Conservation (phyloP, 2,888 invertebrate species). For the Marasmarcha lunaedactyla region DNA sequence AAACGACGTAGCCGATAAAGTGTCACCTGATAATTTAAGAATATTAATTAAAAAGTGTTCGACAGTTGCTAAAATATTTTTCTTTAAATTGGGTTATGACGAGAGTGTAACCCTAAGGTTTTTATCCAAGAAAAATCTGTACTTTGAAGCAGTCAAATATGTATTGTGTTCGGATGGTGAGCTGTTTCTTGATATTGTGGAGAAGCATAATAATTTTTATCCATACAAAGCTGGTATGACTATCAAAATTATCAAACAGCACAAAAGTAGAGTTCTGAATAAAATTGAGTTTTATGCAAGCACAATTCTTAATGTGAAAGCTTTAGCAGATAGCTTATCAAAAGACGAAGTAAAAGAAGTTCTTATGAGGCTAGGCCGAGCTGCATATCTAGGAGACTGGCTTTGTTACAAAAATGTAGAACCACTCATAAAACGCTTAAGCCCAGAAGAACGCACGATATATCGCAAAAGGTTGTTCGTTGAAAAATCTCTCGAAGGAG, state of each 20-base stretch:
- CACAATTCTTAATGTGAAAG: constrained; percentile 17
- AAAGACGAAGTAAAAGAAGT: constrained; percentile 20
- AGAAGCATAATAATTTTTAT: constrained; percentile 16
- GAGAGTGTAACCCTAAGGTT: constrained; percentile 18
- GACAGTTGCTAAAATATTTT: constrained; percentile 28
- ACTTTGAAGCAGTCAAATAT: constrained; percentile 25
- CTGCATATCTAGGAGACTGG: constrained; percentile 16
- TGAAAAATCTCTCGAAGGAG: constrained; percentile 18
- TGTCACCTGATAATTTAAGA: constrained; percentile 30
- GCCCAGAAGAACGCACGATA: constrained; percentile 15
- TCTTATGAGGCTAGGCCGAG: constrained; percentile 18
- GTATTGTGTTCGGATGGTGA: constrained; percentile 27
- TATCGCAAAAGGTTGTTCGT: constrained; percentile 25
- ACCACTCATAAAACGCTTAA: constrained; percentile 20
- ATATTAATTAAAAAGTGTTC: constrained; percentile 32
- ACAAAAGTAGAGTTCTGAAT: constrained; percentile 16
- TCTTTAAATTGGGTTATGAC: constrained; percentile 20
- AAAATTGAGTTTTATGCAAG: constrained; percentile 22
- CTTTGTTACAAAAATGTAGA: constrained; percentile 20
- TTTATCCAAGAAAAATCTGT: constrained; percentile 17
- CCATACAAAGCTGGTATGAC: constrained; percentile 9
- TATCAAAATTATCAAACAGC: constrained; percentile 17
- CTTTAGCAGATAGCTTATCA: constrained; percentile 16
- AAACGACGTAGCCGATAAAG: constrained; percentile 22
- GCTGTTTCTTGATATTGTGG: constrained; percentile 19